Evolutionary conservation across 2,888 invertebrate species (phyloP).

Genomic region (Scotopteryx bipunctaria): DNA sequence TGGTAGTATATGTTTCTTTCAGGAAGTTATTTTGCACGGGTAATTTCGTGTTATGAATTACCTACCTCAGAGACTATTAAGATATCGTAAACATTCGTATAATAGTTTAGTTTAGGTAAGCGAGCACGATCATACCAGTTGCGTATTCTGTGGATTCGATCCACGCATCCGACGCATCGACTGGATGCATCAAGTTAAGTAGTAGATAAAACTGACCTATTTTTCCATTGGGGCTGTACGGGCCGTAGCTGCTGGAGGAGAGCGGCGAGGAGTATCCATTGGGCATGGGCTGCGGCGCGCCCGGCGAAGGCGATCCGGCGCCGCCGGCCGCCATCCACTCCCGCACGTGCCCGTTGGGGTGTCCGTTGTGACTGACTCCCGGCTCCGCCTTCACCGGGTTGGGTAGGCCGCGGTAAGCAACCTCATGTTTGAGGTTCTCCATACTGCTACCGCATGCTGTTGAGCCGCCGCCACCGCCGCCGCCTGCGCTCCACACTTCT

Average conservation of each 20-base stretch:
- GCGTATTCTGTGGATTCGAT: too few species aligned
- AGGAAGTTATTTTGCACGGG: too few species aligned
- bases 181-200: too few species aligned
- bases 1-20: neutral
- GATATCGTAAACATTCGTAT: too few species aligned
- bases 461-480: conserved; percentile 76
- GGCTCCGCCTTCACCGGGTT: conserved; percentile 79
- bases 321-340: conserved; percentile 79
- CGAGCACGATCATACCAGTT: too few species aligned
- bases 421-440: conserved; percentile 85
- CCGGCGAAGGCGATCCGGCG: conserved; percentile 86
- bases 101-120: too few species aligned
- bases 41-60: too few species aligned
- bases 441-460: conserved; percentile 84
- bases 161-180: too few species aligned
- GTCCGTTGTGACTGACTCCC: conserved; percentile 79
- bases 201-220: conserved; percentile 91
- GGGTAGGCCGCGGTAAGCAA: conserved; percentile 82
- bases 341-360: conserved; percentile 76
- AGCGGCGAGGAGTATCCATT: conserved; percentile 93
- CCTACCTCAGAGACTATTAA: too few species aligned
- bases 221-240: conserved; percentile 95
- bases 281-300: conserved; percentile 85
- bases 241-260: conserved; percentile 94
- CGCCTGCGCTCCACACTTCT: conserved; percentile 82